Percentiles rank a stretch among this genome's conserved stretches.
phyloP scores from a whole-genome alignment of 1,140 invertebrate species.

The Oscheius sp. region DNA sequence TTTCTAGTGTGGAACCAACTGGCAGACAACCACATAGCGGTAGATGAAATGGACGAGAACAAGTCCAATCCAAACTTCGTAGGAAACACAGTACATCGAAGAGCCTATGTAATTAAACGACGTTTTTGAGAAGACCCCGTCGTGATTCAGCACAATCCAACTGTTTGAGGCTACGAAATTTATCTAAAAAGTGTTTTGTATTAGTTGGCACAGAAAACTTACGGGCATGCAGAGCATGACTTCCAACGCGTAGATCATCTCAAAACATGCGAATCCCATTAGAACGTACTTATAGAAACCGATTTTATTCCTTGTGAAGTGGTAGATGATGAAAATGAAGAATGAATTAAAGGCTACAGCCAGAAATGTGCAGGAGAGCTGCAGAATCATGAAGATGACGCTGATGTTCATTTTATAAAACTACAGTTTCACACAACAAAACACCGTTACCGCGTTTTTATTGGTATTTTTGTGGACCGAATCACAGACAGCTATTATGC shows the following conservation, averaged over 20 bases:
- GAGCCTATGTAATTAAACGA: background rate
- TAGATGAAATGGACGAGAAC: background rate
- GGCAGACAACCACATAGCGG: background rate
- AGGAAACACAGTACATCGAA: background rate
- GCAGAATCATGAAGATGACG: no score
- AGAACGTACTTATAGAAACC: conserved; percentile 4
- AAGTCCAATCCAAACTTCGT: background rate
- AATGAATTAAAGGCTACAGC: background rate
- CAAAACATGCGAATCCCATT: background rate
- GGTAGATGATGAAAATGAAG: background rate
- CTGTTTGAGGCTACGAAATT: no score
- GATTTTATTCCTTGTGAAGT: background rate
- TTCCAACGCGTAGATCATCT: background rate
- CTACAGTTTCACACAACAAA: no score
- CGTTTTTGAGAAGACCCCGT: background rate
- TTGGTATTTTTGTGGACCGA: no score
- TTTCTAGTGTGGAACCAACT: no score
- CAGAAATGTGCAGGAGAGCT: no score
- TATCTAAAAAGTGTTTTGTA: no score
- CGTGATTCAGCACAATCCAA: background rate
- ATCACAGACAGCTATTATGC: no score
- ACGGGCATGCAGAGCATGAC: background rate
- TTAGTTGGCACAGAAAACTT: no score
- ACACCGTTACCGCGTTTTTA: no score
- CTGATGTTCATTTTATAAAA: no score